Evolutionary conservation across 2,888 invertebrate species (phyloP).

Genomic region (Sussaba pulchella): DNA sequence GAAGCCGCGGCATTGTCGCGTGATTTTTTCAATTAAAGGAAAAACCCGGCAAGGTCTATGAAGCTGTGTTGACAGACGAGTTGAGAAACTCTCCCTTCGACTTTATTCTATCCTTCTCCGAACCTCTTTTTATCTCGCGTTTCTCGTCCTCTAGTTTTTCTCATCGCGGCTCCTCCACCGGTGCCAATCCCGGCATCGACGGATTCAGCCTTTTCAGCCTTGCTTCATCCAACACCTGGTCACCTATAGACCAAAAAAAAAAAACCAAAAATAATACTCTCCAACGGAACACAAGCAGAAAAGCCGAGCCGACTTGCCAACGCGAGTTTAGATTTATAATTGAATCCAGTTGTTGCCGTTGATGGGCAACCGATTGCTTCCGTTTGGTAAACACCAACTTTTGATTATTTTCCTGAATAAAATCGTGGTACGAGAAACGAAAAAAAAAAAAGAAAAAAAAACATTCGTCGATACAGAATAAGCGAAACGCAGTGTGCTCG

Average conservation of each 20-base stretch:
- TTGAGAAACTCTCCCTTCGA: conserved; percentile 19
- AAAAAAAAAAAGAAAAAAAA: conserved; percentile 22
- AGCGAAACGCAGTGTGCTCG: conserved; percentile 62
- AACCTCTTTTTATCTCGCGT: conserved; percentile 46
- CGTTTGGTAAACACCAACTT: conserved; percentile 79
- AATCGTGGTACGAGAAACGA: conserved; percentile 7
- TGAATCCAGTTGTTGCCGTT: conserved; percentile 78
- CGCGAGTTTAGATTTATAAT: conserved; percentile 77
- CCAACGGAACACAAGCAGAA: conserved; percentile 28
- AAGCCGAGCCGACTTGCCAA: conserved; percentile 9
- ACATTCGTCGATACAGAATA: conserved; percentile 35
- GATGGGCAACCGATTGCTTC: conserved; percentile 79
- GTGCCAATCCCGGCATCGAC: conserved; percentile 31
- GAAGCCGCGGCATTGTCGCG: conserved; percentile 75
- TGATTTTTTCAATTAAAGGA: conserved; percentile 78
- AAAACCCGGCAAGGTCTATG: conserved; percentile 67
- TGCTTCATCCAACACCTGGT: conserved; percentile 34
- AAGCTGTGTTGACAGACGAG: conserved; percentile 60
- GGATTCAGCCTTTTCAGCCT: conserved; percentile 46
- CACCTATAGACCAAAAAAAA: conserved; percentile 23
- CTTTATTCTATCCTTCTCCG: conserved; percentile 48
- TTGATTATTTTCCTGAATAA: conserved; percentile 76
- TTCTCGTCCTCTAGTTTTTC: conserved; percentile 32
- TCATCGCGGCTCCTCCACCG: conserved; percentile 42
- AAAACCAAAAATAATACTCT: conserved; percentile 16